These are phyloP conservation scores for Plebejus anna DNA, from an alignment of 2,888 invertebrate species.

Conservation along the genomic window DNA sequence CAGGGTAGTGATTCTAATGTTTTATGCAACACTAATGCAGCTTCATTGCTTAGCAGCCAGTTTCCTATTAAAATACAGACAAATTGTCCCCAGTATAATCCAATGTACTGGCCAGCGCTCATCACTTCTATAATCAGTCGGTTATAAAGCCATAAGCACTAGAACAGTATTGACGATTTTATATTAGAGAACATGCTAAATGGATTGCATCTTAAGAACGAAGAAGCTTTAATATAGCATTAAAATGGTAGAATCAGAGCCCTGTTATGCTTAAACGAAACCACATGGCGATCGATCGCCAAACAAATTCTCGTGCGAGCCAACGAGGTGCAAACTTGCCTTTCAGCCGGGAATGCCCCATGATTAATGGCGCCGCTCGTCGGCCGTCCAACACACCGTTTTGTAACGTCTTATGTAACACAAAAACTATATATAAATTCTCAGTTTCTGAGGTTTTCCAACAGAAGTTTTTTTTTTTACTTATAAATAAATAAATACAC, in stretches of 20 bases:
- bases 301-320: constrained; percentile 40
- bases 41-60: no score
- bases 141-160: no score
- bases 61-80: no score
- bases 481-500: neutral
- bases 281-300: constrained; percentile 33
- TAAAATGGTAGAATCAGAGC: neutral
- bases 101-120: no score
- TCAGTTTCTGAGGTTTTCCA: no score
- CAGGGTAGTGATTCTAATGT: no score
- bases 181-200: no score
- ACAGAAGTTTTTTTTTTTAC: neutral
- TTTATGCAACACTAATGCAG: no score
- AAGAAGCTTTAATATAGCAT: neutral
- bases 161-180: no score
- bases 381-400: constrained; percentile 30
- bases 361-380: constrained; percentile 42
- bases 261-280: neutral
- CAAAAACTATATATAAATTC: neutral
- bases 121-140: no score
- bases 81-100: no score
- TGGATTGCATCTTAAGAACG: neutral
- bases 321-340: constrained; percentile 45
- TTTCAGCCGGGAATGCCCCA: constrained; percentile 39
- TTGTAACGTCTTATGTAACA: constrained; percentile 13